phyloP scores from a whole-genome alignment of 1,140 invertebrate species.

The Diplogasteroides magnus region DNA sequence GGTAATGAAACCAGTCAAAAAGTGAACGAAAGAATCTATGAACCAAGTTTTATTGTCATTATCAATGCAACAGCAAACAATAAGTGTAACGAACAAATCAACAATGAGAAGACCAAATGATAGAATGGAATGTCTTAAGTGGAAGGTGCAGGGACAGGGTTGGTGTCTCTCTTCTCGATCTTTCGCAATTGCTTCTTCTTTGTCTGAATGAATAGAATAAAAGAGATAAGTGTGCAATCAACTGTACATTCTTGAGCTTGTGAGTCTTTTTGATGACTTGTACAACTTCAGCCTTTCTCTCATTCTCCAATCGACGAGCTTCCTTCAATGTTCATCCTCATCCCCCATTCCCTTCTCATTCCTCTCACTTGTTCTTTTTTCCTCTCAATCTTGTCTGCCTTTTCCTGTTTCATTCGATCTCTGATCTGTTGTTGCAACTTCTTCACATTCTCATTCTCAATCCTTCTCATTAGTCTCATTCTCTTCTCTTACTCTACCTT shows the following conservation, averaged over 20 bases:
- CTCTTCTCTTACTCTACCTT: not conserved
- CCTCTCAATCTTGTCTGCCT: not conserved
- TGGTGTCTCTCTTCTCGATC: not conserved
- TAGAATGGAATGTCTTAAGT: constrained; percentile 45
- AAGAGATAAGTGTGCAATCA: too few species aligned
- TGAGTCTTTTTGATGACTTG: not conserved
- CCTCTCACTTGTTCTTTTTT: not conserved
- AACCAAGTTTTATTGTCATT: too few species aligned
- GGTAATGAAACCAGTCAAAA: not conserved
- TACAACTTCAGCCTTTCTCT: not conserved
- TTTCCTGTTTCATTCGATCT: not conserved
- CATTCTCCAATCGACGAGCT: not conserved
- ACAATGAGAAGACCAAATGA: not conserved
- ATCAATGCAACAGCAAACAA: too few species aligned
- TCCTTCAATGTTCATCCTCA: not conserved
- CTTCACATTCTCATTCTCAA: not conserved
- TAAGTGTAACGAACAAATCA: not conserved
- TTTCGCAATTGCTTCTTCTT: not conserved
- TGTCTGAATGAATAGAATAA: too few species aligned
- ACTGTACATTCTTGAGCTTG: not conserved
- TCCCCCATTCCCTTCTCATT: too few species aligned
- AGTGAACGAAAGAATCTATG: not conserved
- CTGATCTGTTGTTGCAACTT: not conserved
- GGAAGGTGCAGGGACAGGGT: not conserved
- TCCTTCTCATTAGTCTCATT: not conserved